These are phyloP conservation scores for Trichonephila inaurata DNA, from an alignment of 1,140 invertebrate species.

Conservation along the genomic window DNA sequence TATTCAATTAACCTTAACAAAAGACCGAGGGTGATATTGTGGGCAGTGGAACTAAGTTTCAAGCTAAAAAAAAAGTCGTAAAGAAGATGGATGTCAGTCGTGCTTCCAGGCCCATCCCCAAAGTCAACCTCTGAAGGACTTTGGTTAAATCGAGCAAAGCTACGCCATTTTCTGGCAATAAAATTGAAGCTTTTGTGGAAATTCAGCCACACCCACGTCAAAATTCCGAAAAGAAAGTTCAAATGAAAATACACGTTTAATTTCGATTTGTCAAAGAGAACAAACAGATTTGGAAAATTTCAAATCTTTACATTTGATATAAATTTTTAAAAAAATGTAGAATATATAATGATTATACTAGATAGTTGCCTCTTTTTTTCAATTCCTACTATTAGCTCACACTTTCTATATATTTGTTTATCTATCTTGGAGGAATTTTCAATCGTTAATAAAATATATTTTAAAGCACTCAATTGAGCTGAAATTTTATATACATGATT, in stretches of 20 bases:
- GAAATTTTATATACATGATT: too few species aligned
- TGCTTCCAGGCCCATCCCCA: neutral
- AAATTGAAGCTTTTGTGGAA: neutral
- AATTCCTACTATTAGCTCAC: too few species aligned
- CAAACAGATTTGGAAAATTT: neutral
- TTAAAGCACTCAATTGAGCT: too few species aligned
- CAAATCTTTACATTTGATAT: neutral
- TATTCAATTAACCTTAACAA: conserved; percentile 20
- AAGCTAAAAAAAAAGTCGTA: neutral
- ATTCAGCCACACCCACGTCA: neutral
- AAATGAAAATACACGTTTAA: neutral
- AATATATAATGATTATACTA: too few species aligned
- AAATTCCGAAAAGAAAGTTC: neutral
- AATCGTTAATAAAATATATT: too few species aligned
- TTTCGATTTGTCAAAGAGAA: neutral
- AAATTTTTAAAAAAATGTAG: too few species aligned
- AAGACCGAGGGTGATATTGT: neutral
- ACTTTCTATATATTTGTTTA: too few species aligned
- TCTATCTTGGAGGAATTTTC: too few species aligned
- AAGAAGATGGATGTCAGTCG: conserved; percentile 30
- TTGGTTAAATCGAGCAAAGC: neutral
- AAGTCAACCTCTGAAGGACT: neutral
- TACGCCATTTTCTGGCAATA: neutral
- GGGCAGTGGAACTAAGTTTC: neutral
- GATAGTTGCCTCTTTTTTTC: too few species aligned